These are phyloP conservation scores for Caenorhabditis sp. DNA, from an alignment of 2,888 invertebrate genomes.

Conservation along the genomic window DNA sequence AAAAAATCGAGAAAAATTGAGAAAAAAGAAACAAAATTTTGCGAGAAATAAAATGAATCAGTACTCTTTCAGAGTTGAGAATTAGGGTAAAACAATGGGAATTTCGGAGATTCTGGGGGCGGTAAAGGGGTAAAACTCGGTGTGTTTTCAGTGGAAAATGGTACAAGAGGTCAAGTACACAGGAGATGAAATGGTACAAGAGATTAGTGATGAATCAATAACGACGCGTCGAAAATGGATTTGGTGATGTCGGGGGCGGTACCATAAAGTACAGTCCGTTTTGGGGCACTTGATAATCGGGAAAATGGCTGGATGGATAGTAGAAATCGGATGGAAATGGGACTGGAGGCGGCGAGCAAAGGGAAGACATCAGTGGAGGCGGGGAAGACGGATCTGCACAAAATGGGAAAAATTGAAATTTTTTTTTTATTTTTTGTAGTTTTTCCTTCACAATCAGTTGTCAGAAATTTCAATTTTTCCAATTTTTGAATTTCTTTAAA, in stretches of 20 bases:
- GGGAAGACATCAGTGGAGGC: slow-evolving; percentile 2
- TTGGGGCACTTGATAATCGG: slow-evolving; percentile 2
- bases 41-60: slow-evolving; percentile 6
- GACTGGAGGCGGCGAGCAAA: slow-evolving; percentile 8
- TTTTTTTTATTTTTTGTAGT: no score
- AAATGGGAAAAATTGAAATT: not conserved
- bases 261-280: slow-evolving; percentile 7
- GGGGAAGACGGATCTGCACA: not conserved
- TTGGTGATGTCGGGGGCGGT: slow-evolving; percentile 24
- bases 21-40: slow-evolving; percentile 12
- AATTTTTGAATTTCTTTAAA: no score
- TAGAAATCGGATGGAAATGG: slow-evolving; percentile 6
- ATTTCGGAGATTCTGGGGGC: not conserved
- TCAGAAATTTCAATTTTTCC: not conserved
- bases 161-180: slow-evolving; percentile 11
- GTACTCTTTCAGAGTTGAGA: not conserved
- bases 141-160: no score
- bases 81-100: not conserved
- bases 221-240: slow-evolving; percentile 6
- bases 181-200: not conserved
- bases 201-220: not conserved
- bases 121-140: no score
- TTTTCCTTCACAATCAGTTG: no score
- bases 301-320: no score
- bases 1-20: not conserved